These are phyloP conservation scores for Xyrichtys novacula DNA, from an alignment of 2,797 vertebrate species.

Conservation along the genomic window DNA sequence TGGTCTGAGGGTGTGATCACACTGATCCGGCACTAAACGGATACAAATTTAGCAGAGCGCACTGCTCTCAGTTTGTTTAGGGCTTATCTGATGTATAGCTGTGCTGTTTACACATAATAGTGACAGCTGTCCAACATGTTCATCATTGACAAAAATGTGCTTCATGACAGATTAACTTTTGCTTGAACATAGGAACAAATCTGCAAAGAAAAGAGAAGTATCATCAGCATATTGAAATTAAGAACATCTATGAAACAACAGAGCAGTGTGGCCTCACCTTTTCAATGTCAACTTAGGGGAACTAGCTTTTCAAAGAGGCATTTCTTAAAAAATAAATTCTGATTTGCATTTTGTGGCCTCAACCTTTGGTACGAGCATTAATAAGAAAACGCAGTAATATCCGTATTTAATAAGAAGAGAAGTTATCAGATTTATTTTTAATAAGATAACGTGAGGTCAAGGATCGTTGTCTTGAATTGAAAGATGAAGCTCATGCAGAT, in stretches of 20 bases:
- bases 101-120: not conserved
- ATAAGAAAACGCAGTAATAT: too few species aligned
- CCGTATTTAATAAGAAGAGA: too few species aligned
- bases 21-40: conserved; percentile 1
- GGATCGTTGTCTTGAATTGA: too few species aligned
- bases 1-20: not conserved
- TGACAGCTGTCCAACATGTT: not conserved
- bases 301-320: not conserved
- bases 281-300: conserved; percentile 2
- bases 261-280: not conserved
- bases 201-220: not conserved
- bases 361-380: too few species aligned
- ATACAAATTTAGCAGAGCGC: conserved; percentile 2
- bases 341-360: not conserved
- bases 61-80: conserved; percentile 19
- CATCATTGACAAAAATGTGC: not conserved
- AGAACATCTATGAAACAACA: not conserved
- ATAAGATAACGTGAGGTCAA: too few species aligned
- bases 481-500: too few species aligned
- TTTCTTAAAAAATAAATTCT: not conserved
- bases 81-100: not conserved
- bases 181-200: not conserved
- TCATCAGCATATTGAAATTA: not conserved
- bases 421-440: too few species aligned
- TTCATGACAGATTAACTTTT: not conserved